Percentiles rank a stretch among this genome's conserved stretches.
Evolutionary conservation across 2,888 invertebrate genomes (phyloP).

Genomic region (Choristoneura rosaceana): DNA sequence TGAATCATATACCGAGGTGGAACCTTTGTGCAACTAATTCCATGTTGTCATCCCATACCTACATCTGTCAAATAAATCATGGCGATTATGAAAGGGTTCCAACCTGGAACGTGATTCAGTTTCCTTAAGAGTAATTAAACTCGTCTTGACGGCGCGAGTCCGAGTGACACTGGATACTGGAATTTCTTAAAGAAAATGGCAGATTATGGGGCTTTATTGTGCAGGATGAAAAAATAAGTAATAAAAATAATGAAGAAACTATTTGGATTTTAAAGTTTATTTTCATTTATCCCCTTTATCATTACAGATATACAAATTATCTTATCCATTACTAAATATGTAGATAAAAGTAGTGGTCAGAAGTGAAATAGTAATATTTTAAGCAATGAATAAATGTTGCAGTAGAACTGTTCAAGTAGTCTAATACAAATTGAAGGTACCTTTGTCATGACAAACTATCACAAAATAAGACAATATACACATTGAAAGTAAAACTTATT

Average conservation of each 20-base stretch:
- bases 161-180: no score
- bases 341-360: constrained; percentile 23
- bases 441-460: constrained; percentile 7
- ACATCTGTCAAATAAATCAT: no score
- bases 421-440: constrained; percentile 1
- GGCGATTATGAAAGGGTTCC: no score
- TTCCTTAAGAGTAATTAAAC: no score
- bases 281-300: constrained; percentile 28
- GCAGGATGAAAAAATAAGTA: no score
- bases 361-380: constrained; percentile 8
- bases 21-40: no score
- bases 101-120: no score
- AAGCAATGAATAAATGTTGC: constrained; percentile 20
- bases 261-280: constrained; percentile 22
- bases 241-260: background rate
- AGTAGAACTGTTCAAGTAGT: background rate
- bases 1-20: no score
- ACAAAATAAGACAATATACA: constrained; percentile 3
- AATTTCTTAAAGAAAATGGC: no score
- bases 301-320: constrained; percentile 37
- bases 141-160: no score
- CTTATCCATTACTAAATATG: constrained; percentile 33
- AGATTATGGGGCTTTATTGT: no score
- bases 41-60: no score
- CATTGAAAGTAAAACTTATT: background rate